A percentile compares a stretch with the other conserved stretches of the same genome.
phyloP scores from a whole-genome alignment of 2,113 vertebrate genomes.

The Chamaetylas fuelleborni region DNA sequence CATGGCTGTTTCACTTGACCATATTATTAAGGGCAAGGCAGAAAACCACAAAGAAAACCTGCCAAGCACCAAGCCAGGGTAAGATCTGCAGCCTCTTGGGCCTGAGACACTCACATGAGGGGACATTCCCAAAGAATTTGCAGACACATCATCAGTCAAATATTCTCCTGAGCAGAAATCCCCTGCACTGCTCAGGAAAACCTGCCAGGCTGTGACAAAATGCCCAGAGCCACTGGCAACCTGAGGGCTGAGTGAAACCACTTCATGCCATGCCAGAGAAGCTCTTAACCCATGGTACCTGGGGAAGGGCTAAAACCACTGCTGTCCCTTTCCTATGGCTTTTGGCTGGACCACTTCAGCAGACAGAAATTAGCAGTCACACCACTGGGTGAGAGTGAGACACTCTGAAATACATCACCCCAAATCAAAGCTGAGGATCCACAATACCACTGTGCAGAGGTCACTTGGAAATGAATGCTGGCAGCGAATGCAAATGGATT shows the following conservation, averaged over 20 bases:
- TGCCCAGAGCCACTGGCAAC: background rate
- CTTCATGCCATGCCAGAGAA: background rate
- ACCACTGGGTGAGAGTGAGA: background rate
- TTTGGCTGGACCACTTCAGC: background rate
- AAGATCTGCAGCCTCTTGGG: background rate
- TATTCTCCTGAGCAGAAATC: background rate
- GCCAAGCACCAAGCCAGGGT: background rate
- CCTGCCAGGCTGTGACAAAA: background rate
- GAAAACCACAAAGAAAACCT: background rate
- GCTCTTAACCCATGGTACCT: background rate
- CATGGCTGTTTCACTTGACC: rapidly evolving
- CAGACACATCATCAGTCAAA: background rate
- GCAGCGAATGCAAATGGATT: background rate
- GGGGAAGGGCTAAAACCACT: background rate
- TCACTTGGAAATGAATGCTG: background rate
- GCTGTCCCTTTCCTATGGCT: background rate
- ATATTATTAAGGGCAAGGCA: background rate
- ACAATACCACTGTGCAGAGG: rapidly evolving
- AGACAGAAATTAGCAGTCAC: background rate
- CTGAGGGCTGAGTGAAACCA: background rate
- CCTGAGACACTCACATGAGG: background rate
- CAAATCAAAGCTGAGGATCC: background rate
- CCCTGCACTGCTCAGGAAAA: background rate
- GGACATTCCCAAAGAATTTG: background rate
- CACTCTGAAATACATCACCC: background rate